Evolutionary conservation across 1,140 invertebrate genomes (phyloP), one percentile per base, ranked within the genome.

Genomic region (Anoplophora glabripennis): DNA sequence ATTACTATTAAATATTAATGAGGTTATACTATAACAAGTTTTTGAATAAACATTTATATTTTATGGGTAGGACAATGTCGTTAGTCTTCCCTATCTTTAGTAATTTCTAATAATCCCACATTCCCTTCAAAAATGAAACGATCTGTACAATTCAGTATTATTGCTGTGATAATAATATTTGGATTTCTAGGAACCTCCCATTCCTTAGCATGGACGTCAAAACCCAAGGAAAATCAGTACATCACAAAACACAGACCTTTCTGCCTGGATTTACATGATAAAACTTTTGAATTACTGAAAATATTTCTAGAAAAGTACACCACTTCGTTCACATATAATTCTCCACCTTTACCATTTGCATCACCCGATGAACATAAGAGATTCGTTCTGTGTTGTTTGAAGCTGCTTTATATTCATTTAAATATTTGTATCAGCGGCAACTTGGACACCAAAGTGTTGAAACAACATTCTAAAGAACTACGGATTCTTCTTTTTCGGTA

Each of bases 191-290:
- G 71, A 35, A 76, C 85, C 8, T 85, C 83, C 1, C 86, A 88
- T 70, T 85, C 83, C 54, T 77, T 88, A 17, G 84, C 84, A 33
- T 88, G 85, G 85, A 86, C 86, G n/a, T 80, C 82, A 4, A 66
- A 81, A 15, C 82, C 84, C 7, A 73, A 72, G 14, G 81, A 85
- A 70, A 78, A 64, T 69, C 80, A 79, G 64, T 77, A 83, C 10
- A 76, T 83, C 28, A 77, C 78, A 0, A 80, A 80, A 75, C 81
- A 84, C 65, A 76, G 79, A 42, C 82, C 84, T 9, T 86, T 85
- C 67, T 86, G 84, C 74, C 75, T 86, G 28, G 85, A 87, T 68
- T 74, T 86, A 11, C 80, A 85, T 64, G 83, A 85, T 68, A 77
- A 76, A 15, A 86, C 85, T 1, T 85, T 87, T 66, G 70, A 76